Conservation (phyloP, 1,140 invertebrate genomes). For the Belonocnema kinseyi region DNA sequence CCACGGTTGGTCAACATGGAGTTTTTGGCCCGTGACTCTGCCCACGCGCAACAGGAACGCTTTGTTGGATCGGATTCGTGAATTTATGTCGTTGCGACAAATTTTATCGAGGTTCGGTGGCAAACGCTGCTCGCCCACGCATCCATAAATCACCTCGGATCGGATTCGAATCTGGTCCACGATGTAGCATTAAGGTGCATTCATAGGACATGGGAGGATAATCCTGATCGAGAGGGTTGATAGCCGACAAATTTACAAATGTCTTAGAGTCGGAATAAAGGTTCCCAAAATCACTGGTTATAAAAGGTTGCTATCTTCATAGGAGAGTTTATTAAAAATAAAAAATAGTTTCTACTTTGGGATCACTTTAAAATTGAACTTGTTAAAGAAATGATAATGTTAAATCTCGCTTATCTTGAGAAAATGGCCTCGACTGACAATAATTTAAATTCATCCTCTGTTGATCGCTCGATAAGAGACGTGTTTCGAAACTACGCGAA, state of each 20-base stretch:
- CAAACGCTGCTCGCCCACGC: conserved; percentile 73
- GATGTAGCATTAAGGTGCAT: conserved; percentile 50
- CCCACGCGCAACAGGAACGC: conserved; percentile 63
- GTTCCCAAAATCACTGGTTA: no score
- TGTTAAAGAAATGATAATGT: no score
- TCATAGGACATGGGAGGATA: background rate
- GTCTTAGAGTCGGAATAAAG: background rate
- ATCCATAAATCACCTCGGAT: conserved; percentile 67
- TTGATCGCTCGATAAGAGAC: background rate
- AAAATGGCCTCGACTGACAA: no score
- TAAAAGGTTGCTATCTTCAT: no score
- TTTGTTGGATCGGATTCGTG: conserved; percentile 69
- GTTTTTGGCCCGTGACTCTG: conserved; percentile 52
- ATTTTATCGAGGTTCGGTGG: conserved; percentile 76
- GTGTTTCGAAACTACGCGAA: conserved; percentile 21
- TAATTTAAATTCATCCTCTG: background rate
- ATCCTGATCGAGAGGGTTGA: background rate
- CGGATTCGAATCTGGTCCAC: conserved; percentile 58
- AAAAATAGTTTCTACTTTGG: no score
- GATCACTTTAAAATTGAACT: no score
- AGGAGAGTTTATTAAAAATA: no score
- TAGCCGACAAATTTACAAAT: background rate
- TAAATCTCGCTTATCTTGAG: no score
- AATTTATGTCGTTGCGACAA: conserved; percentile 74
- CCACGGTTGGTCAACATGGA: conserved; percentile 52